Evolutionary conservation across 2,888 invertebrate genomes (phyloP), one percentile per base, ranked within the genome.

Genomic region (Nomada ferruginata): DNA sequence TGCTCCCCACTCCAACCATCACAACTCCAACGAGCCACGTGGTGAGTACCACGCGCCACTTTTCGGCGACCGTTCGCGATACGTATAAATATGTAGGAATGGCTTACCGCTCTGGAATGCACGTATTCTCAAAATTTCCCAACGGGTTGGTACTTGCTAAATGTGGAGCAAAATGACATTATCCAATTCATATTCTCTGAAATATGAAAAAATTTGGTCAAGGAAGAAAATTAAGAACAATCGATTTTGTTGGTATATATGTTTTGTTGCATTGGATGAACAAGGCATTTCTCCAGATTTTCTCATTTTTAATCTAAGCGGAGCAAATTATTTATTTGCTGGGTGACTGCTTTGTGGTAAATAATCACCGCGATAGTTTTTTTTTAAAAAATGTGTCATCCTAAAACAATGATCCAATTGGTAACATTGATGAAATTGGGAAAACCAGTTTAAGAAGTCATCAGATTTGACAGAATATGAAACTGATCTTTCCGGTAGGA

Each of bases 1-100:
- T 84, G 91, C 92, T 82, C 92, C 93, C 85, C 91, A 93, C 88
- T 91, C 91, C 74, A 93, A 92, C 85, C 92, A 92, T 90, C 91
- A 93, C 89, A 91, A 91, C 81, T 92, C 93, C 64, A 91, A 90
- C 86, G 93, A 93, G 87, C 91, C 92, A 92, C 91, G 92, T 91
- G 93, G 93, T 93, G 90, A 93, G 93, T 91, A 82, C 87, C 88
- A 88, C 88, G 88, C 88, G 88, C 87, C 84, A 83, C 80, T 83
- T 84, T 83, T 81, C 86, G 65, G 42, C 72, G 76, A 78, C 72
- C 72, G 78, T 77, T 82, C 75, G 42, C 65, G 23, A 70, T 65
- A 71, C 76, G 47, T 70, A 60, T 53, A 53, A 60, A 73, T 60
- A 71, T 61, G 55, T 59, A 47, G 53, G 13, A 47, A 64, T 61